Conservation (phyloP, 2,888 invertebrate species). For the Heteromyza rotundicornis region DNA sequence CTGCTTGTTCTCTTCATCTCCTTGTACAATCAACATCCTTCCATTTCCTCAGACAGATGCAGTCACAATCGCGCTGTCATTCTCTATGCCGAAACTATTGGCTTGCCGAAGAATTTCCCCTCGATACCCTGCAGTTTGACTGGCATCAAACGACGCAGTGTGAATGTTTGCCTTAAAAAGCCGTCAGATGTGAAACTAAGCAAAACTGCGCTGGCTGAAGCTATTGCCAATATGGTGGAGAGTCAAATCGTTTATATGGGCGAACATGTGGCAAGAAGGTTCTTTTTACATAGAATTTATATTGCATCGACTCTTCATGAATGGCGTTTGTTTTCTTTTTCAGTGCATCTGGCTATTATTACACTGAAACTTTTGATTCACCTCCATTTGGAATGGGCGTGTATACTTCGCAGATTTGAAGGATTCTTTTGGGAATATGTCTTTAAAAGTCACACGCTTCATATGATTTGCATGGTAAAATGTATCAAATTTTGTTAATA, state of each 20-base stretch:
- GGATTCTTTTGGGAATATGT: too few relatives aligned
- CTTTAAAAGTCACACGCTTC: too few relatives aligned
- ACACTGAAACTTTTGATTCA: constrained; percentile 51
- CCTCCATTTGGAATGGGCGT: constrained; percentile 56
- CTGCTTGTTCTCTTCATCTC: not conserved
- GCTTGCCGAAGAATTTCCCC: constrained; percentile 51
- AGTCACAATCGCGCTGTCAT: constrained; percentile 59
- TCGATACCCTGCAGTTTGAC: constrained; percentile 47
- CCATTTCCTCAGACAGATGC: constrained; percentile 47
- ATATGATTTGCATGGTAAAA: too few relatives aligned
- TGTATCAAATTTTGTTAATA: too few relatives aligned
- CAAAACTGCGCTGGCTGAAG: not conserved
- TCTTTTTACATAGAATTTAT: constrained; percentile 10
- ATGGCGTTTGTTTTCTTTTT: not conserved
- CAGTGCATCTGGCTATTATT: constrained; percentile 52
- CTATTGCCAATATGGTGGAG: constrained; percentile 17
- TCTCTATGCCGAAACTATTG: constrained; percentile 58
- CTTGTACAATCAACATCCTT: constrained; percentile 11
- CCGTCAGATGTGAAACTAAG: not conserved
- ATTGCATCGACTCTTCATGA: not conserved
- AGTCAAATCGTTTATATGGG: constrained; percentile 53
- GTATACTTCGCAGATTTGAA: too few relatives aligned
- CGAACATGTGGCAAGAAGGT: constrained; percentile 52
- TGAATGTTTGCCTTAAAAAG: constrained; percentile 26
- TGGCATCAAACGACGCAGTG: constrained; percentile 35